Evolutionary conservation across 1,140 invertebrate genomes (phyloP).

Genomic region (Saxidomus purpurata): DNA sequence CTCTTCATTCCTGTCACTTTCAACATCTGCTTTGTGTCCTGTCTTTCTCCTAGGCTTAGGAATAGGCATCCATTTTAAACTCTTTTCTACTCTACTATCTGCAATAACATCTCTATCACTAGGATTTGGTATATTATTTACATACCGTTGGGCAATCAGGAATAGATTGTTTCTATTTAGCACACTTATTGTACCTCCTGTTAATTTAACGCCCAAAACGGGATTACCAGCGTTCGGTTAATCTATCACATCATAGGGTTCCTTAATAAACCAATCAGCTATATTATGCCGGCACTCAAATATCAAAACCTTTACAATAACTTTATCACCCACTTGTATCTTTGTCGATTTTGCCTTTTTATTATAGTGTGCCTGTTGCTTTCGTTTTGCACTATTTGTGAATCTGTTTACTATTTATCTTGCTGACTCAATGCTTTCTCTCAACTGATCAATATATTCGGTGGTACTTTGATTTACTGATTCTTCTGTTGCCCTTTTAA

Average conservation of each 20-base stretch:
- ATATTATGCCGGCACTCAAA: constrained; percentile 42
- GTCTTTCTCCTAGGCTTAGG: too few relatives aligned
- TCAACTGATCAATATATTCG: constrained; percentile 20
- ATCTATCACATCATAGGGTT: not conserved
- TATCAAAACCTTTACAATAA: constrained; percentile 21
- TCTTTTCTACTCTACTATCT: too few relatives aligned
- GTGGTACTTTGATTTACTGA: not conserved
- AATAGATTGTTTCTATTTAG: too few relatives aligned
- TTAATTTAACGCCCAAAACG: too few relatives aligned
- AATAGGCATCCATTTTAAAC: too few relatives aligned
- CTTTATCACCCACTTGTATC: constrained; percentile 7
- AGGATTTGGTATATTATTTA: too few relatives aligned
- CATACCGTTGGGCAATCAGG: too few relatives aligned
- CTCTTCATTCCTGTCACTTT: too few relatives aligned
- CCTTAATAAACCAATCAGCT: constrained; percentile 25
- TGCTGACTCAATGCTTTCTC: not conserved
- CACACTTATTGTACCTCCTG: too few relatives aligned
- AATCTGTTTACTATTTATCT: not conserved
- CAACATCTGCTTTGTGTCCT: too few relatives aligned
- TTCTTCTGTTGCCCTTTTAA: not conserved
- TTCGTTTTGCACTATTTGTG: not conserved
- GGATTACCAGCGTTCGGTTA: too few relatives aligned
- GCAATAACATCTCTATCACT: too few relatives aligned
- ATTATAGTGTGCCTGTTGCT: constrained; percentile 42
- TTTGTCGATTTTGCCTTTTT: not conserved